Conservation (phyloP, 1,140 invertebrate species). For the Pollicipes pollicipes region DNA sequence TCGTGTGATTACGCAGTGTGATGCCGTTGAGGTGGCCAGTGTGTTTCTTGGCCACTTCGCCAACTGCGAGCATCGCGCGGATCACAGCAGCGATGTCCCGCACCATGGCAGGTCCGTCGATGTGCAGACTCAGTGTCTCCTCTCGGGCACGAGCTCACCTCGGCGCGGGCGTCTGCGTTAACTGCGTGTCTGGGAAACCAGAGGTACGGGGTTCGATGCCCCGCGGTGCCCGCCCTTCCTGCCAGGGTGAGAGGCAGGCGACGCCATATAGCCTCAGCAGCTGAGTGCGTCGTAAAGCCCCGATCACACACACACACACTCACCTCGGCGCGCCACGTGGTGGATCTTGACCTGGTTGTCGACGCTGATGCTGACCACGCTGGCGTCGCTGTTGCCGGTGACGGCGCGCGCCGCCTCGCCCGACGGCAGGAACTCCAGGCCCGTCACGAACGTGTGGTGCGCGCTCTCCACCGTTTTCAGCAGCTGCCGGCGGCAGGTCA, state of each 20-base stretch:
- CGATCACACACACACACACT: not conserved
- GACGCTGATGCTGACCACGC: slow-evolving; percentile 80
- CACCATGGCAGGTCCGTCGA: no score
- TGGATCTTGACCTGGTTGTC: slow-evolving; percentile 85
- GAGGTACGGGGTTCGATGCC: not conserved
- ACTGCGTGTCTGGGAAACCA: not conserved
- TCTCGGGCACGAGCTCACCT: no score
- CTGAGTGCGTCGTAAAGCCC: no score
- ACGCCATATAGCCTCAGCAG: no score
- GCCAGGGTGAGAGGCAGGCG: not conserved
- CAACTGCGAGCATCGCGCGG: no score
- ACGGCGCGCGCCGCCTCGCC: slow-evolving; percentile 34
- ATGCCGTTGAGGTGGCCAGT: no score
- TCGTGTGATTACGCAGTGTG: no score
- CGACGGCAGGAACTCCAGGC: slow-evolving; percentile 62
- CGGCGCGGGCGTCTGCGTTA: not conserved
- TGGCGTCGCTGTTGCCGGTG: slow-evolving; percentile 48
- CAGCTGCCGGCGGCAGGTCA: no score
- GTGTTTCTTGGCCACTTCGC: no score
- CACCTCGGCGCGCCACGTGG: slow-evolving; percentile 40
- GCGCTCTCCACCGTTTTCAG: slow-evolving; percentile 59
- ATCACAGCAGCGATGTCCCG: no score
- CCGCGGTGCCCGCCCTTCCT: no score
- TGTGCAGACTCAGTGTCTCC: no score
- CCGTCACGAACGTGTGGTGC: slow-evolving; percentile 88